Conservation (phyloP, 2,888 invertebrate species). For the Morinoia aosen region DNA sequence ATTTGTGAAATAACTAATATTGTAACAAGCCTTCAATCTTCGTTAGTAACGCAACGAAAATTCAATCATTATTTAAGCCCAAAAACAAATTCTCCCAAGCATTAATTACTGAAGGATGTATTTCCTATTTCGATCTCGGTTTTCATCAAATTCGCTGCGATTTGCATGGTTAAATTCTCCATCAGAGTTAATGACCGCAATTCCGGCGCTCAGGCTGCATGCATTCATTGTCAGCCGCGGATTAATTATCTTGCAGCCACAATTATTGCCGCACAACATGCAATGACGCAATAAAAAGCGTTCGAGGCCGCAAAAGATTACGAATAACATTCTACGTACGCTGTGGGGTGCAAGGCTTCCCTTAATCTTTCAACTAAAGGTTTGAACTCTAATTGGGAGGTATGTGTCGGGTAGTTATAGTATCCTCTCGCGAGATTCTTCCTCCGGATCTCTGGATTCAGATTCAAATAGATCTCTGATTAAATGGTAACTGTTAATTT, state of each 20-base stretch:
- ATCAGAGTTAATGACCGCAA: background rate
- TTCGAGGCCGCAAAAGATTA: background rate
- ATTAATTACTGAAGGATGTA: background rate
- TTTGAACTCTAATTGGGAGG: background rate
- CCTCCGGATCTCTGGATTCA: background rate
- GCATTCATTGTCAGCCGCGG: background rate
- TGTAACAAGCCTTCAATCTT: background rate
- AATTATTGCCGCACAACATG: background rate
- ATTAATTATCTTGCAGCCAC: background rate
- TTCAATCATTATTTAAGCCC: background rate
- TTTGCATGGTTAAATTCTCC: background rate
- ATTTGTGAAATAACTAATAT: no score
- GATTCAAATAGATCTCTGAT: background rate
- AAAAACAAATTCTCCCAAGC: background rate
- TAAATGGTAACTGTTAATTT: background rate
- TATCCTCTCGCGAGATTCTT: background rate
- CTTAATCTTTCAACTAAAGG: background rate
- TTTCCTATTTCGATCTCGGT: background rate
- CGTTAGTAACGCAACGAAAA: background rate
- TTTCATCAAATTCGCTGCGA: background rate
- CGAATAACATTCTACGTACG: background rate
- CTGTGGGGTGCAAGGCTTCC: background rate
- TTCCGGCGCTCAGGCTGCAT: background rate
- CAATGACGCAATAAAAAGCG: constrained; percentile 17
- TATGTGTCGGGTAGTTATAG: background rate